Base-by-base conservation (phyloP, 2,888 invertebrate species). In the Brachynemurus nebulosus region DNA sequence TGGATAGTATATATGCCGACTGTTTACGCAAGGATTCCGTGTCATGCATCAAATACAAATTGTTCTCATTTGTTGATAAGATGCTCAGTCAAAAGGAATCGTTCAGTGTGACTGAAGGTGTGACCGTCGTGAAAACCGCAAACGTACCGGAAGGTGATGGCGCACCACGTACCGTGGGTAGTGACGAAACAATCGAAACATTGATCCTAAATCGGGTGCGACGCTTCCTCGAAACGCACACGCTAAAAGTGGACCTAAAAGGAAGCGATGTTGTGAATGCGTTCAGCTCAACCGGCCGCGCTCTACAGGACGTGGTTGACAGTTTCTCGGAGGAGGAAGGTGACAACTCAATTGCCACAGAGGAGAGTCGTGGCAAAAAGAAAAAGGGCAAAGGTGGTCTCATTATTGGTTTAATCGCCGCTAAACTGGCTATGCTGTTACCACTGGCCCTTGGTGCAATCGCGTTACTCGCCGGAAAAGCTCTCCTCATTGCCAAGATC, bases 61-160 rank as follows among this genome's bases (percentile, higher is more conserved):
- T 88, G 59, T 85, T 86, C 69, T 79, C 83, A 17, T 86, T 80
- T 65, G 83, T 88, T 53, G 88, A 88, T 68, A 86, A 86, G 65
- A 80, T 84, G 70, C 70, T 86, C 47, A 78, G 80, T 40, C 80
- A 80, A 54, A 85, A 83, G 62, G 86, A 88, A 57, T 78, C 77
- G 48, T 85, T 86, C 58, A 76, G 82, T 7, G 63, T 88, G 35
- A 78, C 84, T 45, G 86, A 88, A 53, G 88, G 88, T 44, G 83
- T 89, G 41, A 86, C 86, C 39, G 82, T 88, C 18, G 80, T 86
- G 46, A 80, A 82, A 62, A 84, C 82, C 5, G 66, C 74, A 30
- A 62, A 66, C 39, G 79, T 77, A 49, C 74, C 78, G 14, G 75
- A 76, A 1, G 65, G 69, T 3, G 83, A 83, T 57, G 86, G 82